Evolutionary conservation across 2,113 vertebrate species (phyloP), one percentile per base, ranked within the genome.

Genomic region (Tyto alba): DNA sequence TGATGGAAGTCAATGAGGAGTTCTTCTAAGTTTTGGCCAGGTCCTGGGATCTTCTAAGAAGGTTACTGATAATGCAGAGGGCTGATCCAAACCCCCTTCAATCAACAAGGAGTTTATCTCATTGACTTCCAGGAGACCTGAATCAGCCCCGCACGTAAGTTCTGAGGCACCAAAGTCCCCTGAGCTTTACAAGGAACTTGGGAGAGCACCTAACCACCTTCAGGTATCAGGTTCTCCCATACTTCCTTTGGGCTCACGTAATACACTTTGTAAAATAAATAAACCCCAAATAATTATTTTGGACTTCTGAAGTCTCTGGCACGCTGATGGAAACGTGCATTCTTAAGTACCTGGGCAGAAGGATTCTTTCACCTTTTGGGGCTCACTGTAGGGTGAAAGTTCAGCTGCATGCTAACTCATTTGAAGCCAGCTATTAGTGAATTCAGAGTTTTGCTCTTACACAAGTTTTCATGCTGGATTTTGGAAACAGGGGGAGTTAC

Each of bases 111-210:
- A 60, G 13, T 50, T 62, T 55, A 59, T 79, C 66, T 82, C 84
- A 72, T 7, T 82, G 83, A 95, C 80, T 95, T 96, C 91, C 94
- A 93, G 57, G 59, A 94, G 41, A 62, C 23, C 23, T 59, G 71
- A 50, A 94, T 84, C 88, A 88, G 75, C 18, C 11, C 38, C 41
- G 62, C 9, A n/a, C 16, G 16, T 41, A 76, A 48, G 29, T 69
- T 93, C 43, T 0, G 7, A 80, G 63, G 32, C 32, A 83, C 23
- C 52, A 73, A 62, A 69, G 32, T 88, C 81, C 66, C 57, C 36
- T 15, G 41, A 82, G 59, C 45, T 67, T 91, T 76, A 22, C 59
- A 85, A 91, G 82, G 36, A 89, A 53, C 53, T 25, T 83, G 29
- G 53, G 45, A 93, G 30, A 73, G 15, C 23, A 26, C 30, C 10